Evolutionary conservation across 2,888 invertebrate species (phyloP).

Genomic region (Pyrocoelia pectoralis): DNA sequence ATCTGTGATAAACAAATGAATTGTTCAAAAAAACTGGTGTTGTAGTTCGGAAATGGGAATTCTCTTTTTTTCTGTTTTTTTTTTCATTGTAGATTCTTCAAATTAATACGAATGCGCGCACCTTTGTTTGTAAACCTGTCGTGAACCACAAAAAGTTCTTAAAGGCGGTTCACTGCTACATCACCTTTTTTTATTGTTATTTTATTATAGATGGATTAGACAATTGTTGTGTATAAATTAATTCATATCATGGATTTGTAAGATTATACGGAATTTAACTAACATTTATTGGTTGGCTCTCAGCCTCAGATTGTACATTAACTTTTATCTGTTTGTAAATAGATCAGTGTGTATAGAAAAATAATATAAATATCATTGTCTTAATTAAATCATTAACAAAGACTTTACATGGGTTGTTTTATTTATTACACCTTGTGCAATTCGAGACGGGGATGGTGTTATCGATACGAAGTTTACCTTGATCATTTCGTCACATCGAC

Average conservation of each 20-base stretch:
- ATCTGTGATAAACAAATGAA: constrained; percentile 61
- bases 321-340: constrained; percentile 62
- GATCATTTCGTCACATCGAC: too few relatives aligned
- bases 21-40: constrained; percentile 50
- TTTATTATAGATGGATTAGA: constrained; percentile 46
- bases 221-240: constrained; percentile 59
- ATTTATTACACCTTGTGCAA: constrained; percentile 22
- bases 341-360: constrained; percentile 63
- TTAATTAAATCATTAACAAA: constrained; percentile 62
- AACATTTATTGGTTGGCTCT: constrained; percentile 54
- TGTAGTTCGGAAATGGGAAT: constrained; percentile 49
- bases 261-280: constrained; percentile 43
- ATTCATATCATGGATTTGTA: constrained; percentile 60
- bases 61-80: constrained; percentile 38
- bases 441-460: not conserved
- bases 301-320: constrained; percentile 57
- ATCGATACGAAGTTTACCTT: too few relatives aligned
- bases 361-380: constrained; percentile 62
- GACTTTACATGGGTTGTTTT: constrained; percentile 52
- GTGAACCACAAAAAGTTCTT: constrained; percentile 42
- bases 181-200: constrained; percentile 53
- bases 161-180: constrained; percentile 37
- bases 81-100: constrained; percentile 42
- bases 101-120: constrained; percentile 45
- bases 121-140: constrained; percentile 50